Conservation (phyloP, 2,797 vertebrate genomes). For the Mareca strepera region DNA sequence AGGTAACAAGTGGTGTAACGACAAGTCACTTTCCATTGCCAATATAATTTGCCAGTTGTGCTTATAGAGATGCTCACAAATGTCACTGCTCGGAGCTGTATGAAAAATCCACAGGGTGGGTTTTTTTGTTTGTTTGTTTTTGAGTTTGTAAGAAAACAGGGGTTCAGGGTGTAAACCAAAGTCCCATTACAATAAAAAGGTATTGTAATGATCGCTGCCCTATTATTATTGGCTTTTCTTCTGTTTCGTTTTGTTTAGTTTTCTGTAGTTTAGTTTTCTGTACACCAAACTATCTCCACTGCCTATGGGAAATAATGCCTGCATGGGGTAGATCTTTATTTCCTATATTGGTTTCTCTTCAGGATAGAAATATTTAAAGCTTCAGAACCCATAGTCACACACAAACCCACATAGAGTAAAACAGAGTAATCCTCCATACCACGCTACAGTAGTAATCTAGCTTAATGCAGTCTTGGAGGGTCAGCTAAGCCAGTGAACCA, state of each 20-base stretch:
- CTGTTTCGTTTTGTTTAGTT: background rate
- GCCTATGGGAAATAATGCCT: background rate
- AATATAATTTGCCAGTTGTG: background rate
- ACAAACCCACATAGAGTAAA: background rate
- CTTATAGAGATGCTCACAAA: background rate
- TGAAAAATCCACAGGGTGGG: background rate
- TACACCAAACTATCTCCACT: background rate
- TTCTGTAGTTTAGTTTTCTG: too few relatives aligned
- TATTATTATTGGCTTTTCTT: background rate
- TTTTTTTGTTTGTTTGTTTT: background rate
- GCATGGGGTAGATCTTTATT: background rate
- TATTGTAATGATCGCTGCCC: background rate
- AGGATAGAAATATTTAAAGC: background rate
- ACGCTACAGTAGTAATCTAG: conserved; percentile 8
- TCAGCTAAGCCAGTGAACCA: conserved; percentile 42
- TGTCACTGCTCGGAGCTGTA: background rate
- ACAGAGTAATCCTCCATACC: background rate
- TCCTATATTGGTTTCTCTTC: background rate
- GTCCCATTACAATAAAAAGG: background rate
- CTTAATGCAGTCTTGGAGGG: conserved; percentile 20
- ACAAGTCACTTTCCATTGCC: background rate
- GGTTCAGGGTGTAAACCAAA: background rate
- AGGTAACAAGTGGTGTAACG: background rate
- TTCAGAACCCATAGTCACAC: background rate
- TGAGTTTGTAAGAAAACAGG: background rate